Base-by-base conservation (phyloP, 1,140 invertebrate genomes). In the Himalopsyche phryganea region DNA sequence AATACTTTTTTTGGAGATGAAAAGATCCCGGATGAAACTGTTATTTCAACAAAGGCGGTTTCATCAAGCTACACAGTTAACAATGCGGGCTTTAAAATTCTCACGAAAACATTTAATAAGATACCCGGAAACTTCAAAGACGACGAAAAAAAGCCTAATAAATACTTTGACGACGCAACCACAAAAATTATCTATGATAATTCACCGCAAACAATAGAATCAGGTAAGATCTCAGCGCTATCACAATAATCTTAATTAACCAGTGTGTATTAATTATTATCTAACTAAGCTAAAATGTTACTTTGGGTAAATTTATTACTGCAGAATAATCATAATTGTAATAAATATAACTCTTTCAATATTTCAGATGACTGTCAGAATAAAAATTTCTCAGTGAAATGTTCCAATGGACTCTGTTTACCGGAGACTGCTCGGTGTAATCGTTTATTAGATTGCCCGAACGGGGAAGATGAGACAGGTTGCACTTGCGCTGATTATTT, bases 401-500 rank as follows among this genome's bases (percentile, higher is more conserved):
- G 88, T 68, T 68, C 69, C 1, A 81, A 80, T 66, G 87, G 84
- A 0, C 81, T 81, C 61, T 92, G 89, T 68, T 72, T 91, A 11
- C 80, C 86, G 0, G 67, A 78, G 38, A 81, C 80, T 7, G 81
- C 83, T 1, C 79, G 85, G 50, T 92, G 90, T 66, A 90, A 92
- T 66, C 83, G 85, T 67, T 70, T 89, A 3, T 75, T 85, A 6
- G 89, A 92, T 66, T 92, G 89, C 66, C 65, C 76, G 1, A 81
- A 81, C 54, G 85, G 85, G 0, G 84, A 85, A 58, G 89, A 92
- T 66, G 89, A 91, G 70, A 72, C 74, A 5, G 80, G 84, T 41
- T 91, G 90, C 67, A 83, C 83, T 6, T 92, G 90, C 68, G 87
- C 86, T 5, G 88, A 92, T 71, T 87, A 86, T 66, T 68, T 91